phyloP scores from a whole-genome alignment of 2,113 vertebrate species.

The Ochotona curzoniae region DNA sequence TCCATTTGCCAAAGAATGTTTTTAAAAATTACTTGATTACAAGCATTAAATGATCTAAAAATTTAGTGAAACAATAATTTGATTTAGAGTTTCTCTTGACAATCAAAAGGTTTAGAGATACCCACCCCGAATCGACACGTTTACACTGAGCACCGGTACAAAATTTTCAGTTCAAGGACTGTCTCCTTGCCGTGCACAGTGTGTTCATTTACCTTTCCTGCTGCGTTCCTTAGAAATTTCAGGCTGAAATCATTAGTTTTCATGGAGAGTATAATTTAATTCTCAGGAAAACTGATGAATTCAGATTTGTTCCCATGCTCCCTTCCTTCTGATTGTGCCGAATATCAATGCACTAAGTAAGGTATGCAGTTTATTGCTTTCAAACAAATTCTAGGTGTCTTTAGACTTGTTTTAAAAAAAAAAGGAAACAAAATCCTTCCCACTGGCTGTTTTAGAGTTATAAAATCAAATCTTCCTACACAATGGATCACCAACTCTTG shows the following conservation, averaged over 20 bases:
- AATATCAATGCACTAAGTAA: background rate
- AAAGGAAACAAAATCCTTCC: slow-evolving; percentile 11
- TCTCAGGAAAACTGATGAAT: background rate
- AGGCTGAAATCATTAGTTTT: background rate
- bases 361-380: background rate
- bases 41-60: background rate
- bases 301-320: slow-evolving; percentile 3
- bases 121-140: background rate
- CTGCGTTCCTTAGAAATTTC: background rate
- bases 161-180: background rate
- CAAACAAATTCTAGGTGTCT: slow-evolving; percentile 17
- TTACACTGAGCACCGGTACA: background rate
- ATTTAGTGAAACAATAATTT: background rate
- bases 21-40: slow-evolving; percentile 15
- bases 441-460: slow-evolving; percentile 11
- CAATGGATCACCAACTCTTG: background rate
- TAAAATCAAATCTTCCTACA: slow-evolving; percentile 44
- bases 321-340: background rate
- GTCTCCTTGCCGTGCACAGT: fast-evolving
- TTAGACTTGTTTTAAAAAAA: background rate
- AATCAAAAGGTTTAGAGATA: background rate
- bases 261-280: slow-evolving; percentile 1
- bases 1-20: background rate
- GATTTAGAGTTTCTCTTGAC: background rate
- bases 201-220: background rate